Evolutionary conservation across 2,113 vertebrate species (phyloP).

Genomic region (Bubo bubo): DNA sequence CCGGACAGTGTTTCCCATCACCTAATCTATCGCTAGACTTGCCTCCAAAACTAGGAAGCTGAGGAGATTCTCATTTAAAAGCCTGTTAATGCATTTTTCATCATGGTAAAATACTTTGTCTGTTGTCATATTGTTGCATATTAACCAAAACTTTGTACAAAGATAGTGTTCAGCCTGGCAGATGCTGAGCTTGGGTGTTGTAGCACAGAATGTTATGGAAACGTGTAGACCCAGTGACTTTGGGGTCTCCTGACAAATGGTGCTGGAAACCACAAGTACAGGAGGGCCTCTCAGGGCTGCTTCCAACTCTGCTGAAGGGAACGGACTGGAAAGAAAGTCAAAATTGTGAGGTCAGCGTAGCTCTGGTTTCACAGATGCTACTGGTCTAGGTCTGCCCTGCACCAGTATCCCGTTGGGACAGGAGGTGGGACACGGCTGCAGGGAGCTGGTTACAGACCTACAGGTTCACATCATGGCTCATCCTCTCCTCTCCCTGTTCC

Average conservation of each 20-base stretch:
- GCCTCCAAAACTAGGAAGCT: neutral
- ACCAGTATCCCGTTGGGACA: neutral
- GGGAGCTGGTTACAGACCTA: neutral
- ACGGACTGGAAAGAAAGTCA: neutral
- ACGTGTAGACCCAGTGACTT: neutral
- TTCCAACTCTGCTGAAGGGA: neutral
- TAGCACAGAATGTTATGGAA: neutral
- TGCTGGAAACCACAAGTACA: neutral
- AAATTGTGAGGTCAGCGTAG: accelerated
- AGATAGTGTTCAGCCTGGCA: neutral
- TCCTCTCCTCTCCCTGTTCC: neutral
- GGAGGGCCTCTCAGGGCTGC: neutral
- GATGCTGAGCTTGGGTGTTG: neutral
- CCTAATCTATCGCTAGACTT: neutral
- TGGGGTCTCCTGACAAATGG: neutral
- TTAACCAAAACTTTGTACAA: neutral
- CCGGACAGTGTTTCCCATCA: neutral
- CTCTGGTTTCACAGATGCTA: neutral
- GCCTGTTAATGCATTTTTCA: neutral
- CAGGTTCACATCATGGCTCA: neutral
- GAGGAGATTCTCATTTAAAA: neutral
- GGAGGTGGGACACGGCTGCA: accelerated
- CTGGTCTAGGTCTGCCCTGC: neutral
- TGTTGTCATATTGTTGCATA: neutral
- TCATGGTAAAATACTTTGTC: neutral